Percentiles rank a stretch among this genome's conserved stretches.
These are phyloP conservation scores for Coenonympha arcania DNA, from an alignment of 2,888 invertebrate species.

Conservation along the genomic window DNA sequence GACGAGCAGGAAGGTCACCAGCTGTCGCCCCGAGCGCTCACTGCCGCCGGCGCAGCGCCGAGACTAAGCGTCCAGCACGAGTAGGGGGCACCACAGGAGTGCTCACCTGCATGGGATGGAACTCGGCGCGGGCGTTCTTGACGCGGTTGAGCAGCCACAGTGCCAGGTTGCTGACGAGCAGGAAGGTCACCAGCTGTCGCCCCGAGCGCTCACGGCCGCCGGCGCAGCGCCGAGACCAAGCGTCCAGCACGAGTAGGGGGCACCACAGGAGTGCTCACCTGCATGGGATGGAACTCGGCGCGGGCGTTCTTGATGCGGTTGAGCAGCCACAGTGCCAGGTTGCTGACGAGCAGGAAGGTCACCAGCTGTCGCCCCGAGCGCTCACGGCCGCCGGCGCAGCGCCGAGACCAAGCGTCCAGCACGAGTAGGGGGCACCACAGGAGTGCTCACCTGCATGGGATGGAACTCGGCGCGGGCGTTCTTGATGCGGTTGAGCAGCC, in stretches of 20 bases:
- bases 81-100: too few relatives aligned
- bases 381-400: slow-evolving; percentile 63
- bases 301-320: slow-evolving; percentile 79
- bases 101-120: slow-evolving; percentile 79
- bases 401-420: slow-evolving; percentile 77
- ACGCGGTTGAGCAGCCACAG: slow-evolving; percentile 80
- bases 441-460: slow-evolving; percentile 78
- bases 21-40: slow-evolving; percentile 76
- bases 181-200: slow-evolving; percentile 79
- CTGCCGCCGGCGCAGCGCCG: slow-evolving; percentile 70
- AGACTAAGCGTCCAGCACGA: too few relatives aligned
- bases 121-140: slow-evolving; percentile 78
- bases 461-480: slow-evolving; percentile 79
- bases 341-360: slow-evolving; percentile 78
- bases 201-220: slow-evolving; percentile 72
- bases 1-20: slow-evolving; percentile 79
- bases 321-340: slow-evolving; percentile 80
- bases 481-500: slow-evolving; percentile 80
- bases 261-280: too few relatives aligned
- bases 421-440: too few relatives aligned
- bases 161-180: slow-evolving; percentile 77
- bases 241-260: too few relatives aligned
- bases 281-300: slow-evolving; percentile 79
- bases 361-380: slow-evolving; percentile 79
- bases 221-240: slow-evolving; percentile 76